Evolutionary conservation across 1,140 invertebrate genomes (phyloP), one percentile per base, ranked within the genome.

Genomic region (Leptinotarsa texana): DNA sequence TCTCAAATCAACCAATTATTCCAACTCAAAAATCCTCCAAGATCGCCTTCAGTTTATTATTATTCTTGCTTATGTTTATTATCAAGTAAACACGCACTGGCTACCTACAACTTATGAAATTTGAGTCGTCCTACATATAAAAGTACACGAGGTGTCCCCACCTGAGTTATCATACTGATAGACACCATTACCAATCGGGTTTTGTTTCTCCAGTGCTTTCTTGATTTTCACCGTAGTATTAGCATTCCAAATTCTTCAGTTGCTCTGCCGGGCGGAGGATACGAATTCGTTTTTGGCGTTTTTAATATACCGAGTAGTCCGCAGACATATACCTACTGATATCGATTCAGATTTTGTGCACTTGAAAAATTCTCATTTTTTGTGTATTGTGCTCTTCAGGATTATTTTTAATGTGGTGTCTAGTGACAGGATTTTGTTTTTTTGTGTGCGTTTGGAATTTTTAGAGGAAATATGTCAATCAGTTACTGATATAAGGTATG

Each of bases 151-250:
- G 42, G 24, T 17, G 66, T 68, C 66, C 66, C 66, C 66, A 68
- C 66, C 42, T 68, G 66, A 47, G 42, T 68, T 68, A 68, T 68
- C 66, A 68, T 42, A 68, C 8, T 68, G 66, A 68, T 68, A 68
- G 66, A 68, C 66, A 68, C 66, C 33, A 42, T 68, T 68, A 47
- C 24, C 66, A 68, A 17, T 33, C 66, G 66, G n/a, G 63, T 66
- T 66, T 66, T 66, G 63, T 66, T 57, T 68, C 66, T 47, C n/a
- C 66, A 68, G 66, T 68, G 42, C 66, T 68, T 68, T 68, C 66
- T 68, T 68, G 66, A 47, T 42, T 68, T 68, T 68, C 66, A 49
- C 42, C 66, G 66, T 42, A 33, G 24, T 42, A 42, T 42, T 68
- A 68, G 18, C 66, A 68, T 47, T 65, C 63, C 24, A 21, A 68